Evolutionary conservation across 2,888 invertebrate species (phyloP).

Genomic region (Hyppa rectilinea): DNA sequence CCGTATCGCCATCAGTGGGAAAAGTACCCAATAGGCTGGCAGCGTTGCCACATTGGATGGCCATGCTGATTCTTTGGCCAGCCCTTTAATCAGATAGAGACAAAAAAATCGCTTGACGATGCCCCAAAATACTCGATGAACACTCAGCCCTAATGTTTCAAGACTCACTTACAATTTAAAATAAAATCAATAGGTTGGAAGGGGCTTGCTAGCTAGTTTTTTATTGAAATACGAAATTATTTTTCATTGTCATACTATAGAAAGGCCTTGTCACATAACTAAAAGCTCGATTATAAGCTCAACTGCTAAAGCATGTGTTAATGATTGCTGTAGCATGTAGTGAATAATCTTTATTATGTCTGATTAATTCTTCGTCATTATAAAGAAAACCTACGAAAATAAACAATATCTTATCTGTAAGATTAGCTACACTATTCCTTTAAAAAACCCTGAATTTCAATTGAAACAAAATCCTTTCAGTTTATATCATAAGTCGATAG

Average conservation of each 20-base stretch:
- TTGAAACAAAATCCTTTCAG: not conserved
- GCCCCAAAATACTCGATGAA: too few species aligned
- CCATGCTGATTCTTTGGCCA: too few species aligned
- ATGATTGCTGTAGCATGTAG: too few species aligned
- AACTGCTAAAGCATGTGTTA: too few species aligned
- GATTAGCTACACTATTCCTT: not conserved
- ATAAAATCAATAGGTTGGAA: not conserved
- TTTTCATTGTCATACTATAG: not conserved
- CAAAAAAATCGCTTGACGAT: too few species aligned
- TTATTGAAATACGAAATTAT: not conserved
- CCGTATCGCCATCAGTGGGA: too few species aligned
- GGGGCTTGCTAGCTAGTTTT: not conserved
- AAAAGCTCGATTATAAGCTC: slow-evolving; percentile 1
- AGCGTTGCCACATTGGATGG: too few species aligned
- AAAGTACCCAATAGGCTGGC: too few species aligned
- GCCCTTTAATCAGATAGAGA: too few species aligned
- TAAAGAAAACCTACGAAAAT: not conserved
- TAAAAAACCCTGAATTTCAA: not conserved
- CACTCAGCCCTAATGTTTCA: too few species aligned
- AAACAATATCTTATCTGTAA: not conserved
- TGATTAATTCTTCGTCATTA: not conserved
- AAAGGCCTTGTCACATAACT: not conserved
- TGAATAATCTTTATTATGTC: not conserved
- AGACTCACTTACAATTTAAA: too few species aligned
- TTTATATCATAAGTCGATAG: not conserved